Evolutionary conservation across 2,113 vertebrate genomes (phyloP).

Genomic region (Meleagris gallopavo): DNA sequence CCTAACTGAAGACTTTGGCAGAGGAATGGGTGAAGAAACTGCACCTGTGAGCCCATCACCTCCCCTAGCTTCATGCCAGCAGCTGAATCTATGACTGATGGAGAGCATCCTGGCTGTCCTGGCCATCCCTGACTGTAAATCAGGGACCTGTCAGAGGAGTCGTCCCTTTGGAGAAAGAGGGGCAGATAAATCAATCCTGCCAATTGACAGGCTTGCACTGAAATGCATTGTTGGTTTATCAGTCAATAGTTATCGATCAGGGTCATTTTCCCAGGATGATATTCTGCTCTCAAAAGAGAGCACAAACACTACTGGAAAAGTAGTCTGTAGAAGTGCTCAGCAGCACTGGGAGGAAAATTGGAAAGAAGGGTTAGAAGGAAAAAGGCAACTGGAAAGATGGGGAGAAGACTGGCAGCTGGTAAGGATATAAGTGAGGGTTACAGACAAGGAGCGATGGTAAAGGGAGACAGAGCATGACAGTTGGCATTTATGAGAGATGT

Average conservation of each 20-base stretch:
- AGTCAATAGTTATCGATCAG: not conserved
- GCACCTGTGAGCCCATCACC: fast-evolving
- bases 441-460: not conserved
- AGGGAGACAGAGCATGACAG: not conserved
- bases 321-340: not conserved
- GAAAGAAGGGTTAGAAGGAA: not conserved
- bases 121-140: conserved; percentile 9
- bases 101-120: not conserved
- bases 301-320: not conserved
- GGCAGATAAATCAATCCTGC: conserved; percentile 16
- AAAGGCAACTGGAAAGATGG: no score
- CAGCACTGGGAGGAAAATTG: not conserved
- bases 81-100: conserved; percentile 2
- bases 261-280: conserved; percentile 20
- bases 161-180: not conserved
- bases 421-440: not conserved
- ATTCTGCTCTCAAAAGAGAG: not conserved
- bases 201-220: conserved; percentile 33
- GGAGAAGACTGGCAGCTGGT: not conserved
- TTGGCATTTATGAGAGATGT: not conserved
- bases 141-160: not conserved
- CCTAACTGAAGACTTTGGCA: not conserved
- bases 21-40: not conserved
- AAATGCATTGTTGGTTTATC: conserved; percentile 56
- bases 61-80: not conserved